These are phyloP conservation scores for Plebejus melissa DNA, from an alignment of 2,888 invertebrate genomes.

Conservation along the genomic window DNA sequence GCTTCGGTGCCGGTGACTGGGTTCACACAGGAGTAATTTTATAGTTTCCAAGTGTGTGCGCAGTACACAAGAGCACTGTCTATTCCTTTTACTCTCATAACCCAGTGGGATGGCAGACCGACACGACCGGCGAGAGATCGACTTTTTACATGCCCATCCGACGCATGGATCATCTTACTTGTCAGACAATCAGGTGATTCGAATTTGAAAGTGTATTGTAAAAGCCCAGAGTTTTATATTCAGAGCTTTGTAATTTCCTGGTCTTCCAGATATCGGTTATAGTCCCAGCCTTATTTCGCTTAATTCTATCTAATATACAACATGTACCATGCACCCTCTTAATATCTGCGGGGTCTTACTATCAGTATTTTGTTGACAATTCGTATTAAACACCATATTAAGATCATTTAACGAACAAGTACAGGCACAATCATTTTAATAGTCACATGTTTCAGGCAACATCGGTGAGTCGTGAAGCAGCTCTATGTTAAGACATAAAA, in stretches of 20 bases:
- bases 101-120: too few species aligned
- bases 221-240: background rate
- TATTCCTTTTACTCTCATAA: too few species aligned
- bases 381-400: background rate
- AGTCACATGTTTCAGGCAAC: constrained; percentile 25
- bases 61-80: too few species aligned
- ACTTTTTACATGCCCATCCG: too few species aligned
- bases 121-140: too few species aligned
- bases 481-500: constrained; percentile 40
- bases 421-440: constrained; percentile 15
- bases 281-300: constrained; percentile 31
- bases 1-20: too few species aligned
- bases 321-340: constrained; percentile 33
- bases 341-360: constrained; percentile 3
- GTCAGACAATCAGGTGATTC: too few species aligned
- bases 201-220: background rate
- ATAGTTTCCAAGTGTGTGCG: too few species aligned
- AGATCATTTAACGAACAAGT: constrained; percentile 9
- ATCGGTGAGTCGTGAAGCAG: constrained; percentile 27
- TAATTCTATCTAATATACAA: constrained; percentile 37
- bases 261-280: background rate
- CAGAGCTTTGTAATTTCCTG: background rate
- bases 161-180: too few species aligned
- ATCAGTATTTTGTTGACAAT: background rate
- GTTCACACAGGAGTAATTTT: too few species aligned